Evolutionary conservation across 1,140 invertebrate genomes (phyloP).

Genomic region (Musca vetustissima): DNA sequence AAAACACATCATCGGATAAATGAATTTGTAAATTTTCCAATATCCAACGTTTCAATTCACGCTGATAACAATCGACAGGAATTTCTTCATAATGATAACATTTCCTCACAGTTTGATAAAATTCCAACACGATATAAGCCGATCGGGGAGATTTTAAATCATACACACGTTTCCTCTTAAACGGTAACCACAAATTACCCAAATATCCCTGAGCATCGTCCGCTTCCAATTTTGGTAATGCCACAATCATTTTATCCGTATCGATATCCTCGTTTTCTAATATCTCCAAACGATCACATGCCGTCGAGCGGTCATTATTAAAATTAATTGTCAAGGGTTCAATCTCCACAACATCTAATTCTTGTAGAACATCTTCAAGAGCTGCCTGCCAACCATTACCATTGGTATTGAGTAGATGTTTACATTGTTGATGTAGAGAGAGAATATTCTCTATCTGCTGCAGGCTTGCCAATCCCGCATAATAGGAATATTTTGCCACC

Average conservation of each 20-base stretch:
- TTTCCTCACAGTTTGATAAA: slow-evolving; percentile 38
- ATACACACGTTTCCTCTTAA: slow-evolving; percentile 42
- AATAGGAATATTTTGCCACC: slow-evolving; percentile 46
- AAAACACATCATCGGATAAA: slow-evolving; percentile 46
- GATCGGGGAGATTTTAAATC: slow-evolving; percentile 40
- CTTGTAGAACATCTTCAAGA: slow-evolving; percentile 30
- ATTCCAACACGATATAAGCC: slow-evolving; percentile 41
- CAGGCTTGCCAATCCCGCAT: slow-evolving; percentile 44
- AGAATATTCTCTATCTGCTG: slow-evolving; percentile 38
- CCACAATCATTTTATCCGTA: slow-evolving; percentile 42
- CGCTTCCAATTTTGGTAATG: slow-evolving; percentile 41
- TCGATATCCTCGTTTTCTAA: slow-evolving; percentile 22
- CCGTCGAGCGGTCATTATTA: slow-evolving; percentile 22
- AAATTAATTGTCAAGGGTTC: slow-evolving; percentile 29
- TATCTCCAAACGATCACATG: slow-evolving; percentile 40
- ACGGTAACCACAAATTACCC: slow-evolving; percentile 48
- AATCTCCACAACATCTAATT: slow-evolving; percentile 30
- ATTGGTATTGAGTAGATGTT: slow-evolving; percentile 44
- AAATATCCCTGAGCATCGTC: slow-evolving; percentile 39
- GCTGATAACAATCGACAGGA: slow-evolving; percentile 35
- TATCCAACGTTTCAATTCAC: slow-evolving; percentile 42
- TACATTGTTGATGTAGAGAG: slow-evolving; percentile 39
- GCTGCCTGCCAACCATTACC: slow-evolving; percentile 47
- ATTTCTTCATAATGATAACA: slow-evolving; percentile 45
- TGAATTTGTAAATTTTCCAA: slow-evolving; percentile 40